Percentiles rank a stretch among this genome's conserved stretches.
Conservation (phyloP, 2,888 invertebrate species). For the Ganaspis brasiliensis region DNA sequence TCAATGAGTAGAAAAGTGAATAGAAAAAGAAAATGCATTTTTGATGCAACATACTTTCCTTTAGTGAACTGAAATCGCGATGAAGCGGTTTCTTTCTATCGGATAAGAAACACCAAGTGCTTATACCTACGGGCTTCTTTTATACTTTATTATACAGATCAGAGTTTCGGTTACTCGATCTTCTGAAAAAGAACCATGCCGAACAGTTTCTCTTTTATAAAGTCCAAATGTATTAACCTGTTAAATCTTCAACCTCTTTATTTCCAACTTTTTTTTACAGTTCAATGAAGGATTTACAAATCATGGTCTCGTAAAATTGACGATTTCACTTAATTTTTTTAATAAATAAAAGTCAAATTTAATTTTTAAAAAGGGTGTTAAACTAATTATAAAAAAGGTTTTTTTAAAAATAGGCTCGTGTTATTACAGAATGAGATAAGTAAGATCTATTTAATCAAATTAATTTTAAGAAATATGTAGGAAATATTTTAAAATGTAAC, state of each 20-base stretch:
- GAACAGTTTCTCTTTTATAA: conserved; percentile 40
- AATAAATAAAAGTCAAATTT: no score
- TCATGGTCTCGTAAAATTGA: background rate
- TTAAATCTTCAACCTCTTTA: conserved; percentile 1
- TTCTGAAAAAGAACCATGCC: conserved; percentile 15
- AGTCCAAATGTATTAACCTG: conserved; percentile 6
- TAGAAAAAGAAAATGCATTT: conserved; percentile 47
- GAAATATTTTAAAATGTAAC: no score
- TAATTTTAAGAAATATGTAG: no score
- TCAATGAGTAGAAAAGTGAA: conserved; percentile 20
- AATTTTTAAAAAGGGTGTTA: no score
- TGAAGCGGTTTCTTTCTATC: conserved; percentile 72
- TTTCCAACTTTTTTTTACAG: background rate
- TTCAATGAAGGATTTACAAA: background rate
- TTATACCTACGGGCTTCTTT: conserved; percentile 62
- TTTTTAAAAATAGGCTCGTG: no score
- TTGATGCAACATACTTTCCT: conserved; percentile 60
- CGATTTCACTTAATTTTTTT: no score
- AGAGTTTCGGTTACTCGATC: conserved; percentile 35
- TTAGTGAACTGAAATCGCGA: conserved; percentile 51
- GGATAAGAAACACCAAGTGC: conserved; percentile 72
- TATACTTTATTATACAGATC: conserved; percentile 27
- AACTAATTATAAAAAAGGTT: no score
- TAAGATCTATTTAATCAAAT: no score
- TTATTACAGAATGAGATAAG: no score